Evolutionary conservation across 2,113 vertebrate species (phyloP), one percentile per base, ranked within the genome.

Genomic region (Leucosticte australis): DNA sequence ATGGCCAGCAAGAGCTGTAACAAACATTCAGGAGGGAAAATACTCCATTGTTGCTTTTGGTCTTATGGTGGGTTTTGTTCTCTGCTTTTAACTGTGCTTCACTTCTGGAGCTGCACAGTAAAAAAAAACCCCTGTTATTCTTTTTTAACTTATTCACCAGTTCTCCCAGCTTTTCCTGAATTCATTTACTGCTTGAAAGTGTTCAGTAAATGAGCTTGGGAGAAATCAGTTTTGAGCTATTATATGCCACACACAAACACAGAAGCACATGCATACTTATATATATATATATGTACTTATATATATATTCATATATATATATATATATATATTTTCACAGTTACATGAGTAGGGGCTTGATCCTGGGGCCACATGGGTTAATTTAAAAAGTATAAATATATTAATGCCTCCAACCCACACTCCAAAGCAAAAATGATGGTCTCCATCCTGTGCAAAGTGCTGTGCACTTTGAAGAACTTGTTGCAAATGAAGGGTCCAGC

Each of bases 1-100:
- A 80, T 39, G 63, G 71, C 93, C 85, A 95, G 93, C 90, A 94
- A 90, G 73, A 96, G 74, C 83, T 94, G 90, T 75, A 83, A 68
- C 94, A 96, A 96, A 90, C 71, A 93, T 56, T 64, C 83, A 95
- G 87, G 95, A 94, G 95, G 93, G 95, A 97, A 96, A 96, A 92
- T 68, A 59, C 39, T 79, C 90, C 59, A 86, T 93, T 96, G 86
- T 95, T 95, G 59, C 64, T 86, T 21, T 94, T 90, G 71, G 86
- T 89, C 92, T 86, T 93, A 70, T 28, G 50, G 85, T 92, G 75
- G 46, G 14, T 93, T 94, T 94, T 88, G 79, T 94, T 92, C 68
- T 80, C 42, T 77, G 69, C 35, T 95, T 83, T 89, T 81, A 79
- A 67, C 41, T 60, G n/a, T 41, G 26, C 26, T 92, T 94, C 33